Conservation (phyloP, 2,888 invertebrate genomes). For the Boloria selene region DNA sequence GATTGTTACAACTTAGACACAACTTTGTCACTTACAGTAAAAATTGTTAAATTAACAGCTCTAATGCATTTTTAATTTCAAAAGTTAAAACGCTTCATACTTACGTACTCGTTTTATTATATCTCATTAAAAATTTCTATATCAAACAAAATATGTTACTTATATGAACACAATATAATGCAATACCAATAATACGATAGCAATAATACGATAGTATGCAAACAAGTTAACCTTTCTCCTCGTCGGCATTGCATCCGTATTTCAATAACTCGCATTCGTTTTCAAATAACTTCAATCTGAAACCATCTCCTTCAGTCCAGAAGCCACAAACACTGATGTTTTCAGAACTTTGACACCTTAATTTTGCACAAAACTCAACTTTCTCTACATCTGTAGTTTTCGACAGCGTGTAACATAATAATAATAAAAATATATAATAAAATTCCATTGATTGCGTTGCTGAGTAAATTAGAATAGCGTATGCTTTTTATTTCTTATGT, state of each 20-base stretch:
- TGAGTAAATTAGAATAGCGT: background rate
- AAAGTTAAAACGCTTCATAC: no score
- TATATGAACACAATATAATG: no score
- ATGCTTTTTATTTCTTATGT: conserved; percentile 1
- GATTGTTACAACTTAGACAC: no score
- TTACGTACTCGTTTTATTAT: no score
- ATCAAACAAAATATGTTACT: no score
- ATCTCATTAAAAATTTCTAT: no score
- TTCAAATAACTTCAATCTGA: conserved; percentile 55
- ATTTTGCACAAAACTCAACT: conserved; percentile 50
- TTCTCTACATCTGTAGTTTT: conserved; percentile 40
- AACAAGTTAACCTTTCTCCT: conserved; percentile 47
- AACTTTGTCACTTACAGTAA: no score
- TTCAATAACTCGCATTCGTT: conserved; percentile 61
- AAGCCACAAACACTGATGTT: conserved; percentile 56
- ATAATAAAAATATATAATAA: conserved; percentile 19
- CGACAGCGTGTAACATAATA: conserved; percentile 14
- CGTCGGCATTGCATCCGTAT: conserved; percentile 56
- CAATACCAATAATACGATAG: no score
- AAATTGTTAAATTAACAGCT: no score
- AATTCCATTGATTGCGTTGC: conserved; percentile 20
- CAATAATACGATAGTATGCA: no score
- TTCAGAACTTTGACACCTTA: conserved; percentile 47
- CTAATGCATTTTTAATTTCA: no score
- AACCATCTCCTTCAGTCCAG: conserved; percentile 48